A percentile compares a stretch with the other conserved stretches of the same genome.
Evolutionary conservation across 2,888 invertebrate species (phyloP).

Genomic region (Cerastoderma edule): DNA sequence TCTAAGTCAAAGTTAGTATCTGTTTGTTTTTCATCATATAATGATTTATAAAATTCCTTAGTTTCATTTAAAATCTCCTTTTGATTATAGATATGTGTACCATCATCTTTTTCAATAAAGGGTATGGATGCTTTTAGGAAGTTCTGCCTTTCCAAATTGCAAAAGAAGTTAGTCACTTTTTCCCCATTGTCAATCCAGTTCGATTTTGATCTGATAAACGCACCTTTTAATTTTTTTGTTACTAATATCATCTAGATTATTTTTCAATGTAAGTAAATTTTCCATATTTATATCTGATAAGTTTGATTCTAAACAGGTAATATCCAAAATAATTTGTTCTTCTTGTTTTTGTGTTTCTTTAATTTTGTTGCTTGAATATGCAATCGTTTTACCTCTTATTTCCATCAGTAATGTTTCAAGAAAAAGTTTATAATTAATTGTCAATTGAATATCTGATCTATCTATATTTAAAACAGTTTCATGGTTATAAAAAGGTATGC

Average conservation of each 20-base stretch:
- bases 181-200: no score
- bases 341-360: slow-evolving; percentile 24
- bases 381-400: slow-evolving; percentile 37
- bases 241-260: no score
- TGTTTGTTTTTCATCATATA: not conserved
- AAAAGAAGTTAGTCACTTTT: slow-evolving; percentile 25
- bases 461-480: slow-evolving; percentile 4
- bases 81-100: not conserved
- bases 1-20: not conserved
- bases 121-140: not conserved
- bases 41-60: not conserved
- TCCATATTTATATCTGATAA: slow-evolving; percentile 19
- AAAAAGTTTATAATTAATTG: slow-evolving; percentile 29
- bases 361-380: slow-evolving; percentile 26
- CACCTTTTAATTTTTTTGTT: slow-evolving; percentile 7
- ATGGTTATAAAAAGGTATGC: slow-evolving; percentile 25
- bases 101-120: slow-evolving; percentile 24
- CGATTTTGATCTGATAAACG: slow-evolving; percentile 22
- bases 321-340: no score
- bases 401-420: no score
- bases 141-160: slow-evolving; percentile 26
- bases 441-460: slow-evolving; percentile 27
- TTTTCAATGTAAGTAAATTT: not conserved
- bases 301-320: not conserved
- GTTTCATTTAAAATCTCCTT: not conserved